Conservation (phyloP, 2,113 vertebrate genomes). For the Chelonoidis abingdonii region DNA sequence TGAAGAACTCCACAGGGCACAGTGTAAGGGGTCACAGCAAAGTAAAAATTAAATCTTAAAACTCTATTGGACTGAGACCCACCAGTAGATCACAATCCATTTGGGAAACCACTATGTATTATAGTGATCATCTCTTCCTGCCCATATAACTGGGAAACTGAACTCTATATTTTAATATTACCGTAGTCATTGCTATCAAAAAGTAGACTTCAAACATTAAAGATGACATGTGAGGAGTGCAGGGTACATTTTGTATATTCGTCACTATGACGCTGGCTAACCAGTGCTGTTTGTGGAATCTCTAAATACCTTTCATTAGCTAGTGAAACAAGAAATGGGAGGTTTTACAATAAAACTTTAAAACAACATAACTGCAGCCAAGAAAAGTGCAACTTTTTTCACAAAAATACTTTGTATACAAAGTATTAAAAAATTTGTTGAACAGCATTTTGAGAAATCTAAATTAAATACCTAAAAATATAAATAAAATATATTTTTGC, state of each 20-base stretch:
- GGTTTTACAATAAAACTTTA: neutral
- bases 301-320: neutral
- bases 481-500: slow-evolving; percentile 44
- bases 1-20: neutral
- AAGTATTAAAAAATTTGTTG: neutral
- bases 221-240: neutral
- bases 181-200: neutral
- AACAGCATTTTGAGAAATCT: slow-evolving; percentile 39
- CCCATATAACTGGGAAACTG: neutral
- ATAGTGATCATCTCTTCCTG: neutral
- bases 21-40: neutral
- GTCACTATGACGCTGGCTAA: neutral
- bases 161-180: neutral
- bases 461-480: slow-evolving; percentile 51
- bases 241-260: neutral
- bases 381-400: neutral
- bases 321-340: neutral
- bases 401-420: neutral
- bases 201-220: neutral
- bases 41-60: neutral
- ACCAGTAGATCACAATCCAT: neutral
- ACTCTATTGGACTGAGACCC: neutral
- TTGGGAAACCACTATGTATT: neutral
- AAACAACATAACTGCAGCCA: slow-evolving; percentile 12
- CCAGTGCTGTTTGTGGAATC: neutral